A percentile compares a stretch with the other conserved stretches of the same genome.
These are phyloP conservation scores for Scomberomorus guttatus DNA, from an alignment of 2,797 vertebrate species.

Conservation along the genomic window DNA sequence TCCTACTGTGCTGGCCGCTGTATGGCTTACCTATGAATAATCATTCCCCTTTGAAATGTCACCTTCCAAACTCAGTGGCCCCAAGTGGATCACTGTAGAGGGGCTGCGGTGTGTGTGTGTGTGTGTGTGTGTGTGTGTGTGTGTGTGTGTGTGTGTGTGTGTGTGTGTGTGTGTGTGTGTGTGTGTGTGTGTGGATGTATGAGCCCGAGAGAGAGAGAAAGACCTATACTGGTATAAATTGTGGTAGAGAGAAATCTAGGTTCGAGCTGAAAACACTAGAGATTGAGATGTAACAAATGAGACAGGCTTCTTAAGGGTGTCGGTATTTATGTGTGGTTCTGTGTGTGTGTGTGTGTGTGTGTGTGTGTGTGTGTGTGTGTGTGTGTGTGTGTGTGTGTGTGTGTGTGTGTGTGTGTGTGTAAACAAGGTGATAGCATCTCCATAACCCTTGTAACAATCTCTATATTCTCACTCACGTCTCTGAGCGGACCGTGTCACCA, in stretches of 20 bases:
- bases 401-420: not conserved
- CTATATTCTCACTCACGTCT: constrained; percentile 36
- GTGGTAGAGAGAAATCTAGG: not conserved
- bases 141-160: constrained; percentile 13
- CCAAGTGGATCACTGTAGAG: constrained; percentile 27
- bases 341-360: constrained; percentile 13
- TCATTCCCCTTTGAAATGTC: constrained; percentile 80
- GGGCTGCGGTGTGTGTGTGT: constrained; percentile 15
- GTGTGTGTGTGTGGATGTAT: no score
- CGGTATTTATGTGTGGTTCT: not conserved
- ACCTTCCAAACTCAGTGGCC: constrained; percentile 80
- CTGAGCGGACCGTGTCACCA: constrained; percentile 41
- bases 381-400: not conserved
- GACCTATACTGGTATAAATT: constrained; percentile 2
- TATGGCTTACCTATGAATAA: constrained; percentile 76
- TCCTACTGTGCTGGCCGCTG: constrained; percentile 54
- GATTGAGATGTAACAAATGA: constrained; percentile 28
- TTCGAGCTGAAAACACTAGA: constrained; percentile 40
- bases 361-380: not conserved
- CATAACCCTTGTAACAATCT: constrained; percentile 46
- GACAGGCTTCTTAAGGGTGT: constrained; percentile 7
- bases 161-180: not conserved
- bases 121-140: constrained; percentile 25
- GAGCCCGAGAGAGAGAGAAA: not conserved
- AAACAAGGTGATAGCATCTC: constrained; percentile 33